Evolutionary conservation across 37 sponge, comb jelly and placozoan species (phyloP), one percentile per base, ranked within the genome.

Genomic region (Aphrocallistes beatrix): DNA sequence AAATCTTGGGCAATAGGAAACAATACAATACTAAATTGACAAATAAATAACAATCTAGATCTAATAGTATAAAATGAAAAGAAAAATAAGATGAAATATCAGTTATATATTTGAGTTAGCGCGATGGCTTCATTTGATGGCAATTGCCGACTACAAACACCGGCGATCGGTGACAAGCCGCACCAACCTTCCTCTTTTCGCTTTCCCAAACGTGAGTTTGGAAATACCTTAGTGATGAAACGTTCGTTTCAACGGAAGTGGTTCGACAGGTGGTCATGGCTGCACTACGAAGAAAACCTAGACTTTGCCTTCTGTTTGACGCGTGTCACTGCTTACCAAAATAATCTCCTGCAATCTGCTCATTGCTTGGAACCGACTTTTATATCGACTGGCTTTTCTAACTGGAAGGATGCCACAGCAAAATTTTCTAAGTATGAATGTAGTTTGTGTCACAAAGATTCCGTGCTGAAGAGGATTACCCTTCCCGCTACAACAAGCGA

Each of bases 391-490:
- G 83, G 83, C 25, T 82, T 82, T 38, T 37, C 32, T 42, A 8
- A 45, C 37, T 36, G n/a, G 37, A 38, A 38, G 84, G 86, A 89
- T 39, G 89, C 86, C 23, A 37, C 40, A 6, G 23, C 8, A 28
- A 86, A 86, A 81, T 88, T 88, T 51, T 36, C 82, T 0, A 28
- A 50, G 51, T 86, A 86, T 83, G 84, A 85, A 51, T 39, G 42
- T 38, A 89, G 90, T 81, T 37, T 50, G 30, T 89, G 89, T 37
- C 86, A 89, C 82, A 86, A 86, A 50, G 84, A 89, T 19, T 34
- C 89, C 32, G 84, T 83, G 84, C 51, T 85, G 47, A 85, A 84
- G 39, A 84, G 47, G 60, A 69, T 88, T 37, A 36, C 82, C 9
- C 83, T 89, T 21, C 86, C 89, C 60, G 48, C 89, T 39, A 82